Base-by-base conservation (phyloP, 2,888 invertebrate genomes). In the Rhyacophila evoluta region DNA sequence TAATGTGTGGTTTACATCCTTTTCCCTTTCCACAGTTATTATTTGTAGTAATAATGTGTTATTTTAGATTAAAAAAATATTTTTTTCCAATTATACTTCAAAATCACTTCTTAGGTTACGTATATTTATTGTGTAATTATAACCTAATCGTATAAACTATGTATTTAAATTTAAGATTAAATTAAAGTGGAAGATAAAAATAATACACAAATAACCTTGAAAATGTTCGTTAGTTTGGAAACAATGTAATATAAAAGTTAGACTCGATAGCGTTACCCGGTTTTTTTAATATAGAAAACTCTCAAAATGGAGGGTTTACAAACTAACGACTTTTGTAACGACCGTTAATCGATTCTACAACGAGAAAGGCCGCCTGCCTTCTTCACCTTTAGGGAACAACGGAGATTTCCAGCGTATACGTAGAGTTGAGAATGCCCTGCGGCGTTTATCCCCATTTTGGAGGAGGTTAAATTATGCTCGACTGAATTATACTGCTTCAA, bases 231-330 rank as follows among this genome's bases (percentile, higher is more conserved):
- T 55, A 55, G 19, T 19, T 55, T 19, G 12, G 55, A 55, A 55
- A 55, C 19, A 55, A 55, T 55, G 55, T 55, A 55, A 55, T 55
- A 55, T 55, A 55, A 55, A 55, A 55, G 55, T 55, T 55, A 55
- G 10, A 19, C 55, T 55, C 19, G 25, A 25, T 55, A 55, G 55
- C 55, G 55, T 55, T 55, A 55, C 55, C 55, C 55, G 19, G 55
- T 55, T 55, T 55, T n/a, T 55, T 55, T 25, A 55, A 55, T 55
- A 19, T 55, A 55, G 55, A 55, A 55, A 55, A 55, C 55, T 55
- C 55, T 55, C 55, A 55, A 55, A n/a, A 55, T 55, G 55, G 19
- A 55, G 55, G 55, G 55, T 55, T 55, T 55, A 55, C 55, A 55
- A 55, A 55, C 55, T 55, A 55, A 55, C 55, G 55, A 55, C 55